phyloP scores from a whole-genome alignment of 1,140 invertebrate species.

The Oedothorax gibbosus region DNA sequence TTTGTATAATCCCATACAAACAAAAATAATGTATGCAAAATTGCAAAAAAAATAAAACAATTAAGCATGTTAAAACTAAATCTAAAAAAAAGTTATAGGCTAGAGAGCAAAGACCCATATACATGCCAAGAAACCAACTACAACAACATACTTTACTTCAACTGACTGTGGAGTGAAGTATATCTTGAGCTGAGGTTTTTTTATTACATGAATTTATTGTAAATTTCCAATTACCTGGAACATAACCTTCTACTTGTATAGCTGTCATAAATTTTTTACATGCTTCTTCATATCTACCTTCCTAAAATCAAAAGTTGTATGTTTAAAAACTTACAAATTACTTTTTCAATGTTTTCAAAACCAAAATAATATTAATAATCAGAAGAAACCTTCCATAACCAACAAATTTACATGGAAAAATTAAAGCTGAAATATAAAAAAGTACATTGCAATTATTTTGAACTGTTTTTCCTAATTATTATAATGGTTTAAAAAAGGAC shows the following conservation, averaged over 20 bases:
- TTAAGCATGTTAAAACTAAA: no score
- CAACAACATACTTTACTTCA: not conserved
- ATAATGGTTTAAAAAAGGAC: no score
- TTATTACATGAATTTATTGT: not conserved
- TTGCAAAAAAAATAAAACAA: no score
- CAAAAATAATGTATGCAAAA: no score
- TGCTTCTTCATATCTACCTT: slow-evolving; percentile 85
- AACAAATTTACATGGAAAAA: not conserved
- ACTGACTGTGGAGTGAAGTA: not conserved
- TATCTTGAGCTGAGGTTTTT: not conserved
- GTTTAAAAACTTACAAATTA: not conserved
- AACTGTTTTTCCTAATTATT: no score
- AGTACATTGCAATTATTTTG: not conserved
- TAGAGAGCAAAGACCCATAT: no score
- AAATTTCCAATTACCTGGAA: slow-evolving; percentile 72
- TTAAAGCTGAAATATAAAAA: not conserved
- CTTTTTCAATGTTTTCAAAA: not conserved
- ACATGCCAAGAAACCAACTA: no score
- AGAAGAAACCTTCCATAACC: not conserved
- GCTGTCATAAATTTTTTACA: slow-evolving; percentile 91
- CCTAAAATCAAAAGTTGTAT: slow-evolving; percentile 13
- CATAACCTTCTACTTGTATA: slow-evolving; percentile 88
- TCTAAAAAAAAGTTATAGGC: no score
- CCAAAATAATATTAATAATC: not conserved
- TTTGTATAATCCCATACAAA: no score